Percentiles rank a stretch among this genome's conserved stretches.
These are phyloP conservation scores for Volucella zonaria DNA, from an alignment of 2,888 invertebrate species.

Conservation along the genomic window DNA sequence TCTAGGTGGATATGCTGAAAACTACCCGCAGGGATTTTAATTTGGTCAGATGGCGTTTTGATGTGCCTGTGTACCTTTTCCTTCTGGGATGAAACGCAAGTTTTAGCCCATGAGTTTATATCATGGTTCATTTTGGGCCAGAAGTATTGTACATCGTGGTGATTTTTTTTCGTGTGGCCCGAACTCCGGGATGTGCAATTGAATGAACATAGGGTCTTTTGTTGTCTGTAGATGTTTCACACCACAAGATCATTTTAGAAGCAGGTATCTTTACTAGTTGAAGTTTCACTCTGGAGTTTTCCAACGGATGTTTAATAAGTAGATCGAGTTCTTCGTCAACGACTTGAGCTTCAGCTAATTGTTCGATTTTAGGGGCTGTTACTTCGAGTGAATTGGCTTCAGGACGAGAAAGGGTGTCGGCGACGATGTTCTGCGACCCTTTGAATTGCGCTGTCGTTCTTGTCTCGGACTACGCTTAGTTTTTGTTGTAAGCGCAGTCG, in stretches of 20 bases:
- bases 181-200: not conserved
- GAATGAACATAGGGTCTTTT: slow-evolving; percentile 25
- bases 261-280: not conserved
- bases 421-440: slow-evolving; percentile 24
- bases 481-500: slow-evolving; percentile 6
- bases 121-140: no score
- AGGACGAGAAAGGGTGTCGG: not conserved
- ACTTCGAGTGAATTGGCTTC: no score
- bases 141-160: not conserved
- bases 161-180: slow-evolving; percentile 10
- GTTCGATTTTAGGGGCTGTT: no score
- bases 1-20: slow-evolving; percentile 58
- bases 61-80: not conserved
- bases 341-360: not conserved
- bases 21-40: slow-evolving; percentile 1
- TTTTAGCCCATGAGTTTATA: no score
- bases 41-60: not conserved
- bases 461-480: no score
- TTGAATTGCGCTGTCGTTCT: no score
- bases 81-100: no score
- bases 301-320: not conserved
- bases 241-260: not conserved
- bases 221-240: slow-evolving; percentile 13
- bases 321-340: not conserved
- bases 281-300: no score